Conservation (phyloP, 2,113 vertebrate genomes). For the Mirounga angustirostris region DNA sequence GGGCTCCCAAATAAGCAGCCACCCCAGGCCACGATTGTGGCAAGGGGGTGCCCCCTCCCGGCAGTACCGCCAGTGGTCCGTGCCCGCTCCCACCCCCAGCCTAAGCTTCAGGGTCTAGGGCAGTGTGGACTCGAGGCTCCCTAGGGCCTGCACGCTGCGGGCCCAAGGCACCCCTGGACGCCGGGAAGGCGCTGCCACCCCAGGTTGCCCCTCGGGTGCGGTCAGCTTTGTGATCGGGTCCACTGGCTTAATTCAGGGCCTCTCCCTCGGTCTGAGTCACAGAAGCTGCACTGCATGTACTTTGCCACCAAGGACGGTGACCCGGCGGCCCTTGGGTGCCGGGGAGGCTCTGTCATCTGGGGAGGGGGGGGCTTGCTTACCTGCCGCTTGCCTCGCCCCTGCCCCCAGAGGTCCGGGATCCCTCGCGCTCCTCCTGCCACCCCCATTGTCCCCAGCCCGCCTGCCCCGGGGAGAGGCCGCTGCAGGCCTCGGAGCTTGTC, state of each 20-base stretch:
- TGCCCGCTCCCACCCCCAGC: background rate
- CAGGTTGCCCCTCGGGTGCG: background rate
- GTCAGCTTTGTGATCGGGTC: background rate
- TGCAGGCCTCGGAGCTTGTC: rapidly evolving
- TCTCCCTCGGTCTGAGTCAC: background rate
- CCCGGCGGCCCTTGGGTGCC: rapidly evolving
- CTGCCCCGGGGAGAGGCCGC: background rate
- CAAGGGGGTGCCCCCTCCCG: background rate
- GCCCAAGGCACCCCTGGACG: background rate
- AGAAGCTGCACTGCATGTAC: rapidly evolving
- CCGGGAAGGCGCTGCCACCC: background rate
- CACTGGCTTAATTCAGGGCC: background rate
- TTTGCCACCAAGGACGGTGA: too few relatives aligned
- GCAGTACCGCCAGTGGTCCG: background rate
- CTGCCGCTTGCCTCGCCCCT: background rate
- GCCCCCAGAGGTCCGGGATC: background rate
- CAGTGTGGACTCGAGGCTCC: rapidly evolving
- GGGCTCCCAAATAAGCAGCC: background rate
- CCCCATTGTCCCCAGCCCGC: background rate
- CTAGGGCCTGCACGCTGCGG: rapidly evolving
- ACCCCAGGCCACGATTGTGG: background rate
- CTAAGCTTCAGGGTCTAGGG: background rate
- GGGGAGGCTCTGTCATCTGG: background rate
- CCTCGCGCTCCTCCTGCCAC: background rate
- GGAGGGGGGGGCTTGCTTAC: background rate